These are phyloP conservation scores for Scaptomyza hsui DNA, from an alignment of 1,140 invertebrate genomes.

Conservation along the genomic window DNA sequence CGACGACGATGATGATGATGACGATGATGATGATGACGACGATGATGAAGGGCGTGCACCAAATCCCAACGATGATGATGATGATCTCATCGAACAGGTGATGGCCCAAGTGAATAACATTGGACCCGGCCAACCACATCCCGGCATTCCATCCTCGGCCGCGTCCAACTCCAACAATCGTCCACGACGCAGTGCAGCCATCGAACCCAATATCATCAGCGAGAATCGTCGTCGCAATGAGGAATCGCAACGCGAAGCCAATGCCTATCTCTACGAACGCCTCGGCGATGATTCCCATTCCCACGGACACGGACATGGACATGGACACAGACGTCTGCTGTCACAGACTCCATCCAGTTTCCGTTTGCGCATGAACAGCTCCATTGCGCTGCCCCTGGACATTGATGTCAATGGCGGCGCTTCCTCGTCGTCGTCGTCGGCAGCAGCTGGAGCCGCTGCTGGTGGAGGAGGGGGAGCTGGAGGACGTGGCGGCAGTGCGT, in stretches of 20 bases:
- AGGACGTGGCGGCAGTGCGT: conserved; percentile 3
- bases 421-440: neutral
- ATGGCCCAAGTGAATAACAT: conserved; percentile 31
- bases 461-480: neutral
- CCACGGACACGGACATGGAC: neutral
- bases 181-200: conserved; percentile 64
- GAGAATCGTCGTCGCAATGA: conserved; percentile 20
- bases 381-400: conserved; percentile 64
- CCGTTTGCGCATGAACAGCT: conserved; percentile 62
- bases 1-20: conserved; percentile 64
- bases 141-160: neutral
- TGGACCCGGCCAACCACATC: conserved; percentile 2
- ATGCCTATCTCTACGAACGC: conserved; percentile 52
- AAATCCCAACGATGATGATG: conserved; percentile 28
- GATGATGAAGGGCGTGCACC: conserved; percentile 49
- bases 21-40: conserved; percentile 59
- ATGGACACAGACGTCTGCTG: conserved; percentile 31
- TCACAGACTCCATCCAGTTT: conserved; percentile 53
- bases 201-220: conserved; percentile 34
- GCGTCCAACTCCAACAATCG: conserved; percentile 52
- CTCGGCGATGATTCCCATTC: conserved; percentile 18
- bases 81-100: conserved; percentile 58
- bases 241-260: conserved; percentile 14
- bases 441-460: neutral
- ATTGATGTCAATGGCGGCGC: conserved; percentile 65